Percentiles rank a stretch among this genome's conserved stretches.
phyloP scores from a whole-genome alignment of 1,140 invertebrate species.

The Eufriesea mexicana region DNA sequence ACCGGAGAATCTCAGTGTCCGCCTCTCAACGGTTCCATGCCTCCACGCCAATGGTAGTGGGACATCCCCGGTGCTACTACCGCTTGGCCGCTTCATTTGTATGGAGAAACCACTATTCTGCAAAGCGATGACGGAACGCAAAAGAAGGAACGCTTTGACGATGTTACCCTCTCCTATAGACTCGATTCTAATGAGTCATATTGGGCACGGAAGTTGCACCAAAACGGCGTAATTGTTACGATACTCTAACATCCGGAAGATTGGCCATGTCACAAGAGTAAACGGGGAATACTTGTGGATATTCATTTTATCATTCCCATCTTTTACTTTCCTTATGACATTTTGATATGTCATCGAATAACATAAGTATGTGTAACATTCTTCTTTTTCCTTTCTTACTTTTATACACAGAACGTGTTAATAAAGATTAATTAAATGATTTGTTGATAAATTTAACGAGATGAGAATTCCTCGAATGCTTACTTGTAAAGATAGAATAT shows the following conservation, averaged over 20 bases:
- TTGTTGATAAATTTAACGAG: too few species aligned
- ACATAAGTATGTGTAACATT: too few species aligned
- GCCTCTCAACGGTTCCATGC: neutral
- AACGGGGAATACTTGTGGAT: too few species aligned
- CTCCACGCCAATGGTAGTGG: neutral
- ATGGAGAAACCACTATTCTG: neutral
- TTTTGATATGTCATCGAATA: too few species aligned
- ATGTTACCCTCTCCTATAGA: neutral
- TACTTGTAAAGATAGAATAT: too few species aligned
- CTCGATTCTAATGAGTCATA: neutral
- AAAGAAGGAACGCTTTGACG: neutral
- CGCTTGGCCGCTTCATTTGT: neutral
- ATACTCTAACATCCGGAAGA: neutral
- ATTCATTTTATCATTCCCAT: too few species aligned
- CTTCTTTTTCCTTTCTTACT: too few species aligned
- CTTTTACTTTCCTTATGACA: too few species aligned
- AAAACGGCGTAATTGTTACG: neutral
- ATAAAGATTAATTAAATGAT: too few species aligned
- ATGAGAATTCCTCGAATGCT: too few species aligned
- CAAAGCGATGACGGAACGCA: neutral
- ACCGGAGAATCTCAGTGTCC: neutral
- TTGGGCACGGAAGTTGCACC: neutral
- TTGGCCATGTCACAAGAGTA: too few species aligned
- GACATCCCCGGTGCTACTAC: conserved; percentile 4
- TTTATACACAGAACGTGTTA: too few species aligned